Evolutionary conservation across 2,113 vertebrate genomes (phyloP).

Genomic region (Pterocles orientalis): DNA sequence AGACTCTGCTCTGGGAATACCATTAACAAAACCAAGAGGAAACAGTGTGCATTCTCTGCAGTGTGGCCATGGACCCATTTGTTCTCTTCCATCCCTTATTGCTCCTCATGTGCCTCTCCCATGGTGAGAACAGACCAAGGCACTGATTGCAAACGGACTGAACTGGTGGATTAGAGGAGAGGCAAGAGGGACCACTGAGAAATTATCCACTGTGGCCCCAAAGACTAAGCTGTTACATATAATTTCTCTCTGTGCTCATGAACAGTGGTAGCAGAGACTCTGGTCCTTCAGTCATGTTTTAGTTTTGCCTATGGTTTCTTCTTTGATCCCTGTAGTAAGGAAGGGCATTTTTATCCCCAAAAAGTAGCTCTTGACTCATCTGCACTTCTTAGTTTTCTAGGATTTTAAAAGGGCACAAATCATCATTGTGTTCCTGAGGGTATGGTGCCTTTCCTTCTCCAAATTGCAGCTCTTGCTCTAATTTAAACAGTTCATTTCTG

Average conservation of each 20-base stretch:
- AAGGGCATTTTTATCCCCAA: not conserved
- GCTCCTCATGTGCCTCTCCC: not conserved
- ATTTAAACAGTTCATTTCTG: not conserved
- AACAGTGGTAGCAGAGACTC: not conserved
- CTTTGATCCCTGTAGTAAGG: not conserved
- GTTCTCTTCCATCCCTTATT: not conserved
- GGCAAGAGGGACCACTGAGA: not conserved
- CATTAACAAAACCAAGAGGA: not conserved
- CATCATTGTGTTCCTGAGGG: not conserved
- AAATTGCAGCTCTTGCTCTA: not conserved
- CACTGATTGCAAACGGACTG: not conserved
- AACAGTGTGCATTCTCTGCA: not conserved
- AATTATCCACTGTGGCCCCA: not conserved
- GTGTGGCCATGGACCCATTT: not conserved
- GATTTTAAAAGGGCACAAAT: constrained; percentile 1
- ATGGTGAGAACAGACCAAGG: not conserved
- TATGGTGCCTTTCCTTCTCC: not conserved
- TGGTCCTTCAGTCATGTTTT: not conserved
- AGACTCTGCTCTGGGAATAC: not conserved
- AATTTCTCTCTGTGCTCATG: not conserved
- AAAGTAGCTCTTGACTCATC: not conserved
- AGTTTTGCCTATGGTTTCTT: not conserved
- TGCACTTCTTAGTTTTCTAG: not conserved
- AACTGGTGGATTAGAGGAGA: not conserved
- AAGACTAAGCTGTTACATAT: not conserved